Evolutionary conservation across 2,797 vertebrate genomes (phyloP), one percentile per base, ranked within the genome.

Genomic region (Pogoniulus pusillus): DNA sequence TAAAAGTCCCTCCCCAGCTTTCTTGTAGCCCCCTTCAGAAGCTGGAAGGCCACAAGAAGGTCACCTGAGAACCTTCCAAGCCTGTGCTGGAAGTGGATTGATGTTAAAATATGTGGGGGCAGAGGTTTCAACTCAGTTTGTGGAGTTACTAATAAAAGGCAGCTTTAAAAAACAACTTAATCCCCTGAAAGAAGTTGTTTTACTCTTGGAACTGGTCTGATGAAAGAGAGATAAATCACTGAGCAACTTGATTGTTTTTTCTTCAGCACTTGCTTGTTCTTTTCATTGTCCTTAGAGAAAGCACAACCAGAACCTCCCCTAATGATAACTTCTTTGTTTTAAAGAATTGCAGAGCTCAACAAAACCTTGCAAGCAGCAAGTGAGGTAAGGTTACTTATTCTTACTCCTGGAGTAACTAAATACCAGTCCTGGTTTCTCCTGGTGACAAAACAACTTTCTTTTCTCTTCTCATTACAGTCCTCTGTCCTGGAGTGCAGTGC

Each of bases 281-380:
- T 84, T 62, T 43, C 6, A 45, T 76, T 90, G 16, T 37, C 47
- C 80, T 74, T 69, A 85, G 65, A 93, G 12, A 24, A 24, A 92
- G 49, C 22, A 1, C 39, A 72, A 69, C 4, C 57, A 66, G 82
- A 84, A 59, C 58, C n/a, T 24, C 80, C 18, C 12, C 3, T 92
- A 90, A 87, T n/a, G 39, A 6, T 88, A 89, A 68, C 39, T 45
- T 74, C 94, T 96, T 87, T 53, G 45, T 93, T 96, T 96, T 95
- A 93, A 93, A 98, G 97, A 55, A 84, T 96, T 95, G 96, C 96
- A 87, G 97, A 97, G 37, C 96, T 98, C 95, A 97, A 97, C 91
- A 97, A 96, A 96, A 97, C 96, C 20, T 93, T 98, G 82, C 91
- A 94, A 89, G 91, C 63, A 53, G 5, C 97, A 92, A 97, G 96